Evolutionary conservation across 1,140 invertebrate species (phyloP), one percentile per base, ranked within the genome.

Genomic region (Drosophila arizonae): DNA sequence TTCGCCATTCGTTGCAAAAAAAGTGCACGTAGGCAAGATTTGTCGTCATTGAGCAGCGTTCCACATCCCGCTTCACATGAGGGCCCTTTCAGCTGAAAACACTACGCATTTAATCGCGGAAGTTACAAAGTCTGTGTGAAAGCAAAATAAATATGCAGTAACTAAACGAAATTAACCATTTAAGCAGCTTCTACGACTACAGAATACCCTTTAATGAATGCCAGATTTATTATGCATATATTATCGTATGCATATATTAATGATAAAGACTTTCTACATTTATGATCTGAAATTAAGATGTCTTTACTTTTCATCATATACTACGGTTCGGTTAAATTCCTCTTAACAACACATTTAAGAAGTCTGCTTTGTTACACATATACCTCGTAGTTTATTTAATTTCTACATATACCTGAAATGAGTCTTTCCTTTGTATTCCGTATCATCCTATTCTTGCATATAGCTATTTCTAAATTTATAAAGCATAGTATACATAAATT

Each of bases 41-140:
- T 41, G 56, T 75, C 76, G 81, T 85, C 80, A 81, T 64, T 36
- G 17, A 11, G 3, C 33, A 13, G 36, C 24, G 6, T 24, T 33
- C 30, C 43, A 13, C 58, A 36, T 13, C 17, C 36, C 15, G 10
- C 24, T 26, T 26, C 10, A 1, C 63, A 9, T 15, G 4, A 50
- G 39, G 46, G 46, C n/a, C 58, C 10, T 76, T 57, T 69, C 45
- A 61, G 63, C 76, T 72, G 6, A 65, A 71, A 79, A 48, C 62
- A 76, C 82, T 86, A 86, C 82, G 82, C 82, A 86, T 87, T 87
- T 88, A 79, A 87, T 82, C 88, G 84, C 82, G 82, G 84, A 87
- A 86, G 76, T 86, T 76, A 78, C 76, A 79, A 87, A 87, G 74
- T 71, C 52, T 78, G 62, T 54, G 56, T 50, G 71, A 78, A 81